These are phyloP conservation scores for Lucilia cuprina DNA, from an alignment of 1,140 invertebrate species.

Conservation along the genomic window DNA sequence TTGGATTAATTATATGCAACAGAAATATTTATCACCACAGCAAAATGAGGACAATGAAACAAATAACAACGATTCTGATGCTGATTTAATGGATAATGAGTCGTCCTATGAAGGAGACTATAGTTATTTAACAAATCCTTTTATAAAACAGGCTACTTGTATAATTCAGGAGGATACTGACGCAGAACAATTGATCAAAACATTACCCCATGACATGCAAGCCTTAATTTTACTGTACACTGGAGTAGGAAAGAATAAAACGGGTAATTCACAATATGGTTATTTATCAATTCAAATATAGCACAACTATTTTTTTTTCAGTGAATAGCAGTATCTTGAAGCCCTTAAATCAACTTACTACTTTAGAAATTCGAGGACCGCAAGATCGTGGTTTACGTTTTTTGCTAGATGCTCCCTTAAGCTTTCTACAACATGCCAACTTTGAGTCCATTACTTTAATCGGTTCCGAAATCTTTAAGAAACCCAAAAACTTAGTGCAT, in stretches of 20 bases:
- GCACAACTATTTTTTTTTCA: slow-evolving; percentile 14
- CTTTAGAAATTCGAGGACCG: slow-evolving; percentile 69
- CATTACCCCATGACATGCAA: slow-evolving; percentile 67
- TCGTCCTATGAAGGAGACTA: slow-evolving; percentile 48
- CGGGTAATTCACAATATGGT: slow-evolving; percentile 41
- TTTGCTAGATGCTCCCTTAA: slow-evolving; percentile 62
- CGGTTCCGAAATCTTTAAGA: slow-evolving; percentile 54
- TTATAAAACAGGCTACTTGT: slow-evolving; percentile 68
- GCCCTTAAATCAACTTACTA: slow-evolving; percentile 66
- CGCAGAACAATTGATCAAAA: slow-evolving; percentile 62
- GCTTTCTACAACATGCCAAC: slow-evolving; percentile 62
- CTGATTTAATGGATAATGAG: slow-evolving; percentile 49
- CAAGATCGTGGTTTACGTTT: slow-evolving; percentile 52
- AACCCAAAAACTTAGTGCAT: slow-evolving; percentile 51
- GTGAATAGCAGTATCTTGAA: slow-evolving; percentile 66
- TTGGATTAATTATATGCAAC: slow-evolving; percentile 61
- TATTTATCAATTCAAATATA: not conserved
- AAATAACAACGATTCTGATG: slow-evolving; percentile 31
- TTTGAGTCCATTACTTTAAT: slow-evolving; percentile 60
- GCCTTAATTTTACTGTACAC: slow-evolving; percentile 65
- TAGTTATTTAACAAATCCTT: slow-evolving; percentile 50
- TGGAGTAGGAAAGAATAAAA: slow-evolving; percentile 57
- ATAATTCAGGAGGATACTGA: slow-evolving; percentile 65
- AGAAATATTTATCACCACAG: not conserved
- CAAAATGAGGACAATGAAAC: slow-evolving; percentile 34